phyloP scores from a whole-genome alignment of 2,113 vertebrate genomes.

The Lagopus muta region DNA sequence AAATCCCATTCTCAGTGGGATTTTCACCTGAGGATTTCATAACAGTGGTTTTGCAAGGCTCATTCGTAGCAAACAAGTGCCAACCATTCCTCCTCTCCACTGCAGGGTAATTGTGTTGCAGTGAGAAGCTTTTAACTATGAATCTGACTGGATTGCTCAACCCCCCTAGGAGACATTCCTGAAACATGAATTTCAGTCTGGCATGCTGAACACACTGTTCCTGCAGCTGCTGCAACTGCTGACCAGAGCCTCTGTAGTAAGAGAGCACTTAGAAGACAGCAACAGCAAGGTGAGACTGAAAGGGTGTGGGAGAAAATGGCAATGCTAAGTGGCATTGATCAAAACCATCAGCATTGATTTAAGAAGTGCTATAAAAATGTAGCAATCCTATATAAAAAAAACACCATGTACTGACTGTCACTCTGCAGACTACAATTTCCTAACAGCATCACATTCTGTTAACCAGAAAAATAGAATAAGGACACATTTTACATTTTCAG shows the following conservation, averaged over 20 bases:
- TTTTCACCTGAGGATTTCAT: background rate
- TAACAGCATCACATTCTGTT: background rate
- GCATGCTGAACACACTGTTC: conserved; percentile 43
- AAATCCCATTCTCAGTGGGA: conserved; percentile 1
- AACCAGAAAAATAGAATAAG: background rate
- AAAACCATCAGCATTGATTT: background rate
- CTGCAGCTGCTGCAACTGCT: conserved; percentile 56
- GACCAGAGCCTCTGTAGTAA: conserved; percentile 37
- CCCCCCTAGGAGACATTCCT: conserved; percentile 71
- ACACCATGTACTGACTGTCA: background rate
- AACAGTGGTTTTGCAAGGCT: conserved; percentile 33
- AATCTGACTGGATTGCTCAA: conserved; percentile 65
- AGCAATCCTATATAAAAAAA: background rate
- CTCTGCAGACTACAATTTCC: background rate
- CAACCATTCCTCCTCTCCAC: conserved; percentile 31
- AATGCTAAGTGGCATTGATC: background rate
- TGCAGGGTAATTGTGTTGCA: conserved; percentile 59
- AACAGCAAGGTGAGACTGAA: background rate
- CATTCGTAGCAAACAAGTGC: conserved; percentile 50
- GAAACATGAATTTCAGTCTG: conserved; percentile 73
- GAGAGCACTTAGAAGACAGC: background rate
- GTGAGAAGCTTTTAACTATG: conserved; percentile 58
- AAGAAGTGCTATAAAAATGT: background rate
- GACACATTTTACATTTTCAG: background rate
- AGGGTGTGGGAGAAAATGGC: background rate